phyloP scores from a whole-genome alignment of 2,797 vertebrate genomes.

The Hipposideros larvatus region DNA sequence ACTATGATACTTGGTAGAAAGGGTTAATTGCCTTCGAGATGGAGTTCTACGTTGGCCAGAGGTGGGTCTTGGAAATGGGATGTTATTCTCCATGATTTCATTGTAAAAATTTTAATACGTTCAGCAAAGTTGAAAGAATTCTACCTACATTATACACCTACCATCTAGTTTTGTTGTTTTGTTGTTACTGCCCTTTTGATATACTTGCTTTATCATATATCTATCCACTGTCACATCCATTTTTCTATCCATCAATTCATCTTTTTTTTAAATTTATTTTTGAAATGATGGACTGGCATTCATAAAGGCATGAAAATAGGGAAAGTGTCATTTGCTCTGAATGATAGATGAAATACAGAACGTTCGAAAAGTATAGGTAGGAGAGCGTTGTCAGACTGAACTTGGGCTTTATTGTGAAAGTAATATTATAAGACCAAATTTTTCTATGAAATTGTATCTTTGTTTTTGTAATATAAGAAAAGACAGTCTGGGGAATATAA shows the following conservation, averaged over 20 bases:
- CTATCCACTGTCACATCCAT: background rate
- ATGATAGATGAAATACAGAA: background rate
- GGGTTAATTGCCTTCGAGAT: background rate
- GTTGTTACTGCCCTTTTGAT: background rate
- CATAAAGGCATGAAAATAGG: background rate
- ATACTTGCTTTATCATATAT: background rate
- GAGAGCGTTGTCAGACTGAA: background rate
- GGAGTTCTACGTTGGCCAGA: background rate
- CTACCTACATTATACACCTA: background rate
- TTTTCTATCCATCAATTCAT: background rate
- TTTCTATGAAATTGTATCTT: background rate
- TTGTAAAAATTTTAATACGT: background rate
- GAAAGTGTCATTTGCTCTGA: background rate
- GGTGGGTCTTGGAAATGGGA: background rate
- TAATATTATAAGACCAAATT: background rate
- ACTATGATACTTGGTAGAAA: background rate
- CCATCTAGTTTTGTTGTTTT: background rate
- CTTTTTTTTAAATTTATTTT: slow-evolving; percentile 27
- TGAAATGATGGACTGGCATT: background rate
- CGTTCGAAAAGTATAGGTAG: background rate
- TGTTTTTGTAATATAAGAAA: background rate
- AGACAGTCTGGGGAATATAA: no score
- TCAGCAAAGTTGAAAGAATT: slow-evolving; percentile 15
- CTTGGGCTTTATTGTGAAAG: background rate
- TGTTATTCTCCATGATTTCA: background rate